These are phyloP conservation scores for Polydrusus tereticollis DNA, from an alignment of 2,888 invertebrate genomes.

Conservation along the genomic window DNA sequence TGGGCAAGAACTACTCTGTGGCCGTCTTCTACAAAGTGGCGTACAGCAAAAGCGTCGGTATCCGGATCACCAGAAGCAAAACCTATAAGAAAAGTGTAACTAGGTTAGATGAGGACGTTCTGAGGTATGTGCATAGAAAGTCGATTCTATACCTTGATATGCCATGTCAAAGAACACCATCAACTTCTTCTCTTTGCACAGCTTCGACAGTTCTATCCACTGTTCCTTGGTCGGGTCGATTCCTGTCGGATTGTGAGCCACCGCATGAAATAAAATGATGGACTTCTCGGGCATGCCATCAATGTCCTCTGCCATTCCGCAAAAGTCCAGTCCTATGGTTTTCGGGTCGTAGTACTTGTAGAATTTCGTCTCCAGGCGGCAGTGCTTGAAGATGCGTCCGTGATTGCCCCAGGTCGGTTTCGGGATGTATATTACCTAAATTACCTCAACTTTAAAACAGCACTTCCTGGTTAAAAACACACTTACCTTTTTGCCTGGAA, in stretches of 20 bases:
- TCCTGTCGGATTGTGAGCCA: conserved; percentile 79
- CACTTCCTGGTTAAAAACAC: neutral
- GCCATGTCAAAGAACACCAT: conserved; percentile 78
- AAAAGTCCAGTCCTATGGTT: conserved; percentile 76
- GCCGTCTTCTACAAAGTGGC: conserved; percentile 72
- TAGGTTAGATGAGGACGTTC: neutral
- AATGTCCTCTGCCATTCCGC: conserved; percentile 74
- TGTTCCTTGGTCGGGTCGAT: conserved; percentile 72
- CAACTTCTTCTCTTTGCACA: conserved; percentile 70
- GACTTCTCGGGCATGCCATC: conserved; percentile 74
- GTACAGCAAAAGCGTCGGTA: conserved; percentile 73
- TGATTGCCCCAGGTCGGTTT: conserved; percentile 81
- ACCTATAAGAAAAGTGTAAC: conserved; percentile 51
- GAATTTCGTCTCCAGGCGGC: conserved; percentile 72
- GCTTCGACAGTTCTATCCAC: conserved; percentile 74
- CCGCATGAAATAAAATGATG: conserved; percentile 75
- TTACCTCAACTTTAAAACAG: neutral
- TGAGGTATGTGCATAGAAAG: neutral
- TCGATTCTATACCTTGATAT: conserved; percentile 69
- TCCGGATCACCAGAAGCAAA: conserved; percentile 72
- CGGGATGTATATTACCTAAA: conserved; percentile 69
- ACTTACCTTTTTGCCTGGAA: conserved; percentile 69
- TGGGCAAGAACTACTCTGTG: conserved; percentile 72
- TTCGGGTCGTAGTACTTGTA: conserved; percentile 75
- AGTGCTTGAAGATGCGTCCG: conserved; percentile 74